Evolutionary conservation across 2,797 vertebrate genomes (phyloP), one percentile per base, ranked within the genome.

Genomic region (Dryobates pubescens): DNA sequence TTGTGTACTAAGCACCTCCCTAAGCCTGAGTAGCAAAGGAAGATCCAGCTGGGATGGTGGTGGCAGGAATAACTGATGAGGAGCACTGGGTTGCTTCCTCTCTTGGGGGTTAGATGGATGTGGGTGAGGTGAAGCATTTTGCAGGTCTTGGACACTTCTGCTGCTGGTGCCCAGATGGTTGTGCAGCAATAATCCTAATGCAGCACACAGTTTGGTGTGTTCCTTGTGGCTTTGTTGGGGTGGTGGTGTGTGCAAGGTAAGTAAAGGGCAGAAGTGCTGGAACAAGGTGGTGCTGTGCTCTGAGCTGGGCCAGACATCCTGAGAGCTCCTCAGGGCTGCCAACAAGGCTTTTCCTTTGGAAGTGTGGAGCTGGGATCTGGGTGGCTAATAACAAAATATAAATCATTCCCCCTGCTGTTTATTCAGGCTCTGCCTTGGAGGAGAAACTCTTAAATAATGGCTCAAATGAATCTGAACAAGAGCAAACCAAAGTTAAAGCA

Each of bases 371-470:
- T 91, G 49, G 13, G 17, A 26, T 79, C 71, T 88, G 79, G 61
- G 59, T 85, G 80, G 57, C 80, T 75, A 73, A 58, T 92, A 74
- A 94, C 30, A n/a, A 82, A 73, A 67, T 86, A 62, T 58, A 89
- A 97, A 94, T 96, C 93, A 96, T 91, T 86, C 95, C 96, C 97
- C 97, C 86, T 97, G 90, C 97, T 97, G 93, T 98, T 97, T 97
- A 96, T 98, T 97, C 98, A 99, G 99, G 99, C 98, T 98, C 97
- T 43, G 98, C 98, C 94, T 97, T 99, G 98, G 98, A 99, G 97
- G 98, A 99, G 97, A 99, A 99, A 97, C 97, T 98, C 88, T 98
- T 98, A 97, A 98, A 98, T 83, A 98, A 98, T 79, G 98, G 98
- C 97, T 96, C 99, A 96, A 98, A 97, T 82, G 97, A 98, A 91